Evolutionary conservation across 92 coral and sea anemone species (phyloP), one percentile per base, ranked within the genome.

Genomic region (Porites rus): DNA sequence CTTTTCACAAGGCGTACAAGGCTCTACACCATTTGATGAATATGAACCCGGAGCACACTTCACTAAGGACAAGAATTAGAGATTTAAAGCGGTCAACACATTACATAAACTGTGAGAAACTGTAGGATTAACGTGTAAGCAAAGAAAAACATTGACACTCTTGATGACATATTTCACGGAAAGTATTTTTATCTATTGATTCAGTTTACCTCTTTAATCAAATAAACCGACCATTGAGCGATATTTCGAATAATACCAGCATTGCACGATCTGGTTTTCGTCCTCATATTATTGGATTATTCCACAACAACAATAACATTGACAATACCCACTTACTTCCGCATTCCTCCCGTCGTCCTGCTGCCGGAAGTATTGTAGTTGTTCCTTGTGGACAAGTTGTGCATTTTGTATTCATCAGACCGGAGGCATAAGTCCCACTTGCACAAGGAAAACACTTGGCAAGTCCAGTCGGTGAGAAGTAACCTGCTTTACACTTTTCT

Each of bases 21-120:
- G 99, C 78, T 97, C 99, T 5, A 97, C 99, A 38, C 99, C 99
- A 76, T 91, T 93, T 21, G 73, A 72, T 25, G 99, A 97, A 69
- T 79, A 95, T 2, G 99, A 95, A 79, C 99, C 99, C 7, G 98
- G 97, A 51, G 99, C 94, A 81, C 99, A 97, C 77, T 93, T 95
- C 99, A 97, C 99, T 97, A 60, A n/a, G 13, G 25, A 78, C 54
- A 78, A 31, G 13, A 62, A 51, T 7, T 20, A 9, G 61, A 54
- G 22, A 7, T 53, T 53, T 6, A 53, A 75, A 54, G 60, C 12
- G 60, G 60, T 13, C 14, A 54, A 10, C 2, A 10, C 60, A 2
- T 13, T 13, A 54, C 14, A 38, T 38, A 38, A 4, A 38, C 46
- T 38, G 46, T 38, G 46, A 38, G 46, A 38, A 38, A 38, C 46